Evolutionary conservation across 2,113 vertebrate species (phyloP), one percentile per base, ranked within the genome.

Genomic region (Myrmophylax atrothorax): DNA sequence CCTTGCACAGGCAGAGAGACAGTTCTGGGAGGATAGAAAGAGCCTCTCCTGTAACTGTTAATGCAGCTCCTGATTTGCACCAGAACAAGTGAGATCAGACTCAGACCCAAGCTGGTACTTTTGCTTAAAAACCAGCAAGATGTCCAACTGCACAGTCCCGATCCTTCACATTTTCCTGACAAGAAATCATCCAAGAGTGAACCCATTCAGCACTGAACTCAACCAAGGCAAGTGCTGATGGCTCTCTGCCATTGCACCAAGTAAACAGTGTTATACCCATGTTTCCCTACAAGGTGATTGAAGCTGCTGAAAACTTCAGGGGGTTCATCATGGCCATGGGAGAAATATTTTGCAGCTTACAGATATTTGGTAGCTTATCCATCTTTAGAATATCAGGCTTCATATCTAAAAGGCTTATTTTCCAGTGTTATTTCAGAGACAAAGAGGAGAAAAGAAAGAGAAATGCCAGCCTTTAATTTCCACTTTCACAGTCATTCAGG

Each of bases 341-440:
- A 90, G 49, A 94, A 92, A 33, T 35, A 66, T 56, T 92, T 94
- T 87, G 68, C 91, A 93, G 62, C 56, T 96, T 90, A 80, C 44
- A 88, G 75, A 24, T 75, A 82, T 38, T 24, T 84, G 46, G 86
- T 96, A 97, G 96, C 90, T 97, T 96, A 97, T 97, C 75, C 8
- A 2, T 74, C 79, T 91, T 95, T 69, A 62, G 76, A 80, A n/a
- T 52, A 95, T 82, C 68, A 78, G 76, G 69, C 60, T 93, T 93
- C 53, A 28, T 84, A 90, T 46, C 55, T 81, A 84, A 69, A 84
- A 89, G n/a, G 56, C 52, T 95, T 93, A 52, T 89, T 84, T 90
- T 94, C 96, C 96, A 96, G 95, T 97, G 94, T 97, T 97, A 94
- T 90, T 96, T 90, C 91, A 93, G 75, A 87, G 88, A 93, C 35